Percentiles rank a stretch among this genome's conserved stretches.
Conservation (phyloP, 1,140 invertebrate species). For the Drosophila funebris region DNA sequence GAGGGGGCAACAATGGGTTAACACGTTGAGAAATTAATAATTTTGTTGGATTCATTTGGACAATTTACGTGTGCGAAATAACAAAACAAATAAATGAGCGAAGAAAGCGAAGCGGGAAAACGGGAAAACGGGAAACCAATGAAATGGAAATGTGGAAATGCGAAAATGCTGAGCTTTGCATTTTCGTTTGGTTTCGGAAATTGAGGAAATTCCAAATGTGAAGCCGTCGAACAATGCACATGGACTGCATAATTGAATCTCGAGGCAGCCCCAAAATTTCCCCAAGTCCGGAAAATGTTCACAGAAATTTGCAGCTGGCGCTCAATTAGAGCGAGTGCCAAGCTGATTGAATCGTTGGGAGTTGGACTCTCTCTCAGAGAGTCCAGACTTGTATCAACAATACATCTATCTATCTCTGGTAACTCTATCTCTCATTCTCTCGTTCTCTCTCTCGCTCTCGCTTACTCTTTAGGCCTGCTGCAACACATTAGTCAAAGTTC, state of each 20-base stretch:
- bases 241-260: conserved; percentile 72
- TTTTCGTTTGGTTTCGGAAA: conserved; percentile 29
- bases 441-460: background rate
- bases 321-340: conserved; percentile 52
- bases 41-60: conserved; percentile 69
- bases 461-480: background rate
- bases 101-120: conserved; percentile 5
- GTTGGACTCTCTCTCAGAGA: background rate
- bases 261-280: background rate
- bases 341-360: conserved; percentile 47
- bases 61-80: conserved; percentile 70
- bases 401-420: background rate
- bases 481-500: conserved; percentile 40
- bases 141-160: conserved; percentile 55
- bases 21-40: conserved; percentile 70
- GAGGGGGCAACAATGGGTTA: conserved; percentile 24
- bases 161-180: conserved; percentile 52
- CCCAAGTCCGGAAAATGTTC: background rate
- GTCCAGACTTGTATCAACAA: conserved; percentile 48
- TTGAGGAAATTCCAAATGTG: conserved; percentile 48
- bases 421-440: background rate
- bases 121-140: conserved; percentile 30
- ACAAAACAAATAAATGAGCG: conserved; percentile 16
- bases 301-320: conserved; percentile 30
- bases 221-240: conserved; percentile 24